A percentile compares a stretch with the other conserved stretches of the same genome.
Evolutionary conservation across 2,888 invertebrate species (phyloP).

Genomic region (Microplitis deprimator): DNA sequence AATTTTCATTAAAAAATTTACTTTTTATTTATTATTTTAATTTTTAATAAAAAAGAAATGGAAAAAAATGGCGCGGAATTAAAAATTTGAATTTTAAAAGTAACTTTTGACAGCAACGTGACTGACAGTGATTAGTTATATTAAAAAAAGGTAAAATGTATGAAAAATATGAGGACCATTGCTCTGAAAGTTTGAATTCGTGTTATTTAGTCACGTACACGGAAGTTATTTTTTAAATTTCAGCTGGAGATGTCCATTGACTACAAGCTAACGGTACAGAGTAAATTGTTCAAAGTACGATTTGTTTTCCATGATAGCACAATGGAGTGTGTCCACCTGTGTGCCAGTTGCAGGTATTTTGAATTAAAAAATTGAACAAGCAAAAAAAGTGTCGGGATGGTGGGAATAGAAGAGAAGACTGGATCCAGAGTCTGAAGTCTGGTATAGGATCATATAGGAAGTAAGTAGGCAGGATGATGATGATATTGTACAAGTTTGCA

Average conservation of each 20-base stretch:
- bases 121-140: neutral
- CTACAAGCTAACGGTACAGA: neutral
- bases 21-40: neutral
- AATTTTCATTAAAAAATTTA: no score
- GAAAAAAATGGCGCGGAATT: no score
- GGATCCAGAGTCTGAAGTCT: no score
- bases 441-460: no score
- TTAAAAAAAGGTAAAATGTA: neutral
- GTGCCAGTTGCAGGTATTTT: neutral
- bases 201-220: conserved; percentile 24
- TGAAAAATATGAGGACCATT: neutral
- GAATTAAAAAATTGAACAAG: neutral
- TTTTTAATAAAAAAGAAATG: no score
- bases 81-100: neutral
- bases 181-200: neutral
- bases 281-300: neutral
- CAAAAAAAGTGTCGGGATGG: neutral
- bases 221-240: conserved; percentile 22
- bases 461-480: no score
- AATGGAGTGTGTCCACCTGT: neutral
- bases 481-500: neutral
- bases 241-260: neutral
- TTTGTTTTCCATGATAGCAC: neutral
- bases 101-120: neutral
- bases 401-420: neutral